Base-by-base conservation (phyloP, 2,113 vertebrate genomes). In the Xerus inauris region DNA sequence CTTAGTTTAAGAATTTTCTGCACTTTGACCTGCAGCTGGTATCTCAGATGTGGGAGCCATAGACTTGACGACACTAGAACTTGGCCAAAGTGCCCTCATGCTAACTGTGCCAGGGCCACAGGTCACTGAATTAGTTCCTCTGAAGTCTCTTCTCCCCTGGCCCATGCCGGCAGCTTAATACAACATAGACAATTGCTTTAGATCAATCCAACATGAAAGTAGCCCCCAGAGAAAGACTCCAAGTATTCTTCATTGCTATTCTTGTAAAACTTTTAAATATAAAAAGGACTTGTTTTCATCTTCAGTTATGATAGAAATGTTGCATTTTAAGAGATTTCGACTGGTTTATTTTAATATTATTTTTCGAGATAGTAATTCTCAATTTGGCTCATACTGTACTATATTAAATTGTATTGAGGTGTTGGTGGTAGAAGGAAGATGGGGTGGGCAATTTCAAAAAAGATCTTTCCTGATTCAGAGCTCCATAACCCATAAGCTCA, bases 121-220 rank as follows among this genome's bases (percentile, higher is more conserved):
- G 49, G 71, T 79, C 90, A 82, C 49, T 73, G 82, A 69, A 51
- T 96, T 49, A 57, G 47, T 51, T n/a, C 5, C 47, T 32, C 76
- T 35, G 49, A 4, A n/a, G 49, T 54, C 38, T 79, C 64, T 32
- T 77, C 81, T 90, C 49, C 28, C 84, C 51, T 79, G 26, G 72
- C 42, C 1, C 54, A 24, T 0, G 32, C 17, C 76, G 22, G 85
- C 67, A 96, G 47, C 28, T 8, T 20, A 26, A 90, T n/a, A 54
- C 8, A 62, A 86, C 11, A 16, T 0, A 22, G 38, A 42, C 26
- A 94, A 71, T 17, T 76, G 17, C 24, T 92, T 89, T 51, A 28
- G 28, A 20, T 82, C 75, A 75, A 11, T 22, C 40, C 49, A 92
- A 76, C 83, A 84, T 54, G 75, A 96, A 98, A 98, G 87, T n/a